A percentile compares a stretch with the other conserved stretches of the same genome.
Conservation (phyloP, 2,113 vertebrate species). For the Anoplopoma fimbria region DNA sequence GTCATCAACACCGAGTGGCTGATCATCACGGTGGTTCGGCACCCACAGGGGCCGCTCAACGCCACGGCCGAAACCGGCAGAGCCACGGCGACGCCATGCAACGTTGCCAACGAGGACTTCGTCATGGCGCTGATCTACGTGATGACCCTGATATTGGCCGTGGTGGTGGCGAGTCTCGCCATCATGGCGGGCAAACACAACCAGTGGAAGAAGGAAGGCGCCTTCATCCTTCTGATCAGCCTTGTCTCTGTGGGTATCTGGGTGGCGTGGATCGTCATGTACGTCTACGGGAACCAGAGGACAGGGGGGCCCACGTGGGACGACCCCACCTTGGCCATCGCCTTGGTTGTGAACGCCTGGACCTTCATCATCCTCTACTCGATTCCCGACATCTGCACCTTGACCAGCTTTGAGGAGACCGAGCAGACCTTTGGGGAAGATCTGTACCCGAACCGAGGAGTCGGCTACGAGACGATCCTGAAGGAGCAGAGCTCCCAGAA, state of each 20-base stretch:
- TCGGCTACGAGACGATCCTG: conserved; percentile 94
- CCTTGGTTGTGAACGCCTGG: conserved; percentile 90
- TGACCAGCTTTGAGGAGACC: conserved; percentile 73
- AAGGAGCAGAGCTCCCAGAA: conserved; percentile 90
- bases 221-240: conserved; percentile 84
- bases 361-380: conserved; percentile 89
- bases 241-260: conserved; percentile 88
- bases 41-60: conserved; percentile 19
- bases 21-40: conserved; percentile 89
- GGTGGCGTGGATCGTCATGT: conserved; percentile 94
- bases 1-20: conserved; percentile 97
- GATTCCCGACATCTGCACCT: conserved; percentile 89
- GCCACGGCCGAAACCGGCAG: rapidly evolving
- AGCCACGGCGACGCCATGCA: conserved; percentile 77
- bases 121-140: conserved; percentile 95
- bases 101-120: conserved; percentile 89
- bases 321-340: conserved; percentile 92
- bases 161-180: conserved; percentile 79
- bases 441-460: conserved; percentile 83
- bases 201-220: conserved; percentile 86
- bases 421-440: conserved; percentile 78
- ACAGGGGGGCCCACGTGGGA: conserved; percentile 84
- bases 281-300: conserved; percentile 87
- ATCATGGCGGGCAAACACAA: conserved; percentile 83
- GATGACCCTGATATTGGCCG: conserved; percentile 87